Evolutionary conservation across 1,140 invertebrate genomes (phyloP).

Genomic region (Bombus pyrosoma): DNA sequence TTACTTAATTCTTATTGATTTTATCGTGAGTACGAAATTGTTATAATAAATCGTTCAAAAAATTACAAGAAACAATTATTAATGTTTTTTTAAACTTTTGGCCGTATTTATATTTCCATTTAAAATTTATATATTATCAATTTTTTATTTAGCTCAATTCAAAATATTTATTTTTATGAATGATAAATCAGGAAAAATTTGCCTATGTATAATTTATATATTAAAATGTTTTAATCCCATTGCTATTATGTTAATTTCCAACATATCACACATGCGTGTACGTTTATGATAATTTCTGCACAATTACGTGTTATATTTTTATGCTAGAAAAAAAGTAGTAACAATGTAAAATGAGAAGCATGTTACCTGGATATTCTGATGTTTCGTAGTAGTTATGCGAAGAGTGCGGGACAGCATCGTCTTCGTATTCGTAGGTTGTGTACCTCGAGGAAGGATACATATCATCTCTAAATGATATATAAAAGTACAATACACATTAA

Average conservation of each 20-base stretch:
- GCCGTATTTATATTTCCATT: constrained; percentile 33
- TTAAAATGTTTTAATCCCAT: constrained; percentile 23
- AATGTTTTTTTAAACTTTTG: constrained; percentile 11
- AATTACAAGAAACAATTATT: constrained; percentile 16
- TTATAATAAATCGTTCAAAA: neutral
- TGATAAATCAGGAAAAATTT: neutral
- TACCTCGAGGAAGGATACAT: constrained; percentile 75
- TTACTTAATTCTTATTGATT: neutral
- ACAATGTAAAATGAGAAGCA: constrained; percentile 32
- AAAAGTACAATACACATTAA: constrained; percentile 17
- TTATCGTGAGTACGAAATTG: neutral
- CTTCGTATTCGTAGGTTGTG: constrained; percentile 79
- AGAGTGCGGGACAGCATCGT: constrained; percentile 76
- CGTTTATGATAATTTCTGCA: constrained; percentile 7
- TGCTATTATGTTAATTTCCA: constrained; percentile 9
- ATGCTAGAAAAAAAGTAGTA: neutral
- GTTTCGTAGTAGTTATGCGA: constrained; percentile 80
- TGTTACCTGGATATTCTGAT: constrained; percentile 80
- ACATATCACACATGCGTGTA: neutral
- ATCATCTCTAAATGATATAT: constrained; percentile 70
- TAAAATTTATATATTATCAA: constrained; percentile 25
- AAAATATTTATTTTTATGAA: constrained; percentile 23
- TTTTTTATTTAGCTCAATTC: neutral
- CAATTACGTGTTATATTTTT: constrained; percentile 27
- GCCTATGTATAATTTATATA: constrained; percentile 13